Conservation (phyloP, 2,888 invertebrate species). For the Mesopsocus fuscifrons region DNA sequence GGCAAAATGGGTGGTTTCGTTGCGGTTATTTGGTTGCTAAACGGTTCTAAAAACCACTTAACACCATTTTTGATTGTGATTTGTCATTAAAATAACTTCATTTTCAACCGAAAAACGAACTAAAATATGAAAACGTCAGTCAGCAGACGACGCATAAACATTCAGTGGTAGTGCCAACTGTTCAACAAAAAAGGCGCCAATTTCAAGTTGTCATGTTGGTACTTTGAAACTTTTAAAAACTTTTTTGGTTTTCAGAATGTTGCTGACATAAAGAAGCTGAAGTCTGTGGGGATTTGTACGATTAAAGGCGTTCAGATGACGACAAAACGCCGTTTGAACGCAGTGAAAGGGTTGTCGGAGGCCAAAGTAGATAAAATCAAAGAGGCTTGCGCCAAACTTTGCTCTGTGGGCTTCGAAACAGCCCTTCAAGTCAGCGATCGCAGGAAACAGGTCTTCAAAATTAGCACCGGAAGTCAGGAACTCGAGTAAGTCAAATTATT, state of each 20-base stretch:
- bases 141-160: background rate
- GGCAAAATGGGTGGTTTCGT: too few species aligned
- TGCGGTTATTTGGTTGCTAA: too few species aligned
- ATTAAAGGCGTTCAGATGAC: slow-evolving; percentile 67
- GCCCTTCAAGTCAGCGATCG: slow-evolving; percentile 53
- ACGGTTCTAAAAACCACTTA: too few species aligned
- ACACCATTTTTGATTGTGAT: too few species aligned
- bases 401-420: slow-evolving; percentile 44
- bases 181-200: too few species aligned
- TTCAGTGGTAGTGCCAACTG: background rate
- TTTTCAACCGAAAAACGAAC: too few species aligned
- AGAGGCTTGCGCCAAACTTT: slow-evolving; percentile 49
- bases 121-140: background rate
- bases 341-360: slow-evolving; percentile 57
- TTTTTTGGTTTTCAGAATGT: slow-evolving; percentile 27
- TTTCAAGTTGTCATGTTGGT: background rate
- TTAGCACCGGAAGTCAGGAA: slow-evolving; percentile 44
- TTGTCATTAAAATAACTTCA: too few species aligned
- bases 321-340: slow-evolving; percentile 47
- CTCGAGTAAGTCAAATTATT: slow-evolving; percentile 39
- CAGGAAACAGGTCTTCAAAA: slow-evolving; percentile 49
- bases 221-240: background rate
- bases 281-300: slow-evolving; percentile 57
- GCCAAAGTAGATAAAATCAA: slow-evolving; percentile 62
- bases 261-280: slow-evolving; percentile 58